Conservation (phyloP, 2,113 vertebrate genomes). For the Cyphomyrus plagiostoma region DNA sequence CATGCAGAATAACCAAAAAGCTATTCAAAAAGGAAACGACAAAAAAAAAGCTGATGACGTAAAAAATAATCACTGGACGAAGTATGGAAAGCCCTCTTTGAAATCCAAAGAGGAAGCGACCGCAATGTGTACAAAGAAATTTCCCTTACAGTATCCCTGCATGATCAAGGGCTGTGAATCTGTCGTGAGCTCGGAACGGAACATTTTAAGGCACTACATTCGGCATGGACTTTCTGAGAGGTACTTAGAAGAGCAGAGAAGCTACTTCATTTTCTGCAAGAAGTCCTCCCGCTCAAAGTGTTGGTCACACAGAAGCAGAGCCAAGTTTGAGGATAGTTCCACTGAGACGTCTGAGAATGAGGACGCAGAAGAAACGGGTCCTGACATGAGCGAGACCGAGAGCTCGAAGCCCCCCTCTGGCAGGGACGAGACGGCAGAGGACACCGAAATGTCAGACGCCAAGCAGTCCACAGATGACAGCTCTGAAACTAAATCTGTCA, state of each 20-base stretch:
- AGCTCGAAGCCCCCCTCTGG: constrained; percentile 50
- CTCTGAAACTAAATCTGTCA: constrained; percentile 45
- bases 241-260: constrained; percentile 80
- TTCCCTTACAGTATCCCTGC: constrained; percentile 83
- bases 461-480: constrained; percentile 49
- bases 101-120: constrained; percentile 81
- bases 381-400: constrained; percentile 55
- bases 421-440: constrained; percentile 36
- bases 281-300: constrained; percentile 61
- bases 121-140: constrained; percentile 77
- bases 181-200: constrained; percentile 81
- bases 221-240: constrained; percentile 87
- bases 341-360: constrained; percentile 53
- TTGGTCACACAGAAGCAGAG: constrained; percentile 53
- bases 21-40: constrained; percentile 44
- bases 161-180: constrained; percentile 95
- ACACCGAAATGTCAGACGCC: constrained; percentile 37
- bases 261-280: constrained; percentile 86
- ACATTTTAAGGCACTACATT: constrained; percentile 86
- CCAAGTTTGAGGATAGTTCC: constrained; percentile 54
- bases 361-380: constrained; percentile 32
- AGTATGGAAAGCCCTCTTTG: constrained; percentile 65
- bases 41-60: constrained; percentile 39
- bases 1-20: constrained; percentile 66
- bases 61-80: constrained; percentile 56